Conservation (phyloP, 2,888 invertebrate genomes). For the Aleiodes alternator region DNA sequence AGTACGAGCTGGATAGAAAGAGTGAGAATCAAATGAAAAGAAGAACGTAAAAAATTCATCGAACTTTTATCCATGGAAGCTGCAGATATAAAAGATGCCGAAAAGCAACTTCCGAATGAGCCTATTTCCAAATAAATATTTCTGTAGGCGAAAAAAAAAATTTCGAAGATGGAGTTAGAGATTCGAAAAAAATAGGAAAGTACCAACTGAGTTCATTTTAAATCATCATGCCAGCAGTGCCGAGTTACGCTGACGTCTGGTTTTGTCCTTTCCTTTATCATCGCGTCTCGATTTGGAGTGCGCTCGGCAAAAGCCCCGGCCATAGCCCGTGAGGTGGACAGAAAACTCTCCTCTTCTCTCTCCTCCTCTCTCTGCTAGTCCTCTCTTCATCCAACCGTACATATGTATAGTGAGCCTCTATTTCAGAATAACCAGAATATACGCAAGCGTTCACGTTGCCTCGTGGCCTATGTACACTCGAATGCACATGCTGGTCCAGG, state of each 20-base stretch:
- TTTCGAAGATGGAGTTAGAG: too few species aligned
- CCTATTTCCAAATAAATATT: neutral
- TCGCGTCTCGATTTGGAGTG: slow-evolving; percentile 29
- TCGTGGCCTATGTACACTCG: slow-evolving; percentile 46
- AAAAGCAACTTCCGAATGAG: neutral
- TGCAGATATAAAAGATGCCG: too few species aligned
- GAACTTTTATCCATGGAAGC: too few species aligned
- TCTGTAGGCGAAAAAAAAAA: too few species aligned
- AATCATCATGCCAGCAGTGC: slow-evolving; percentile 6
- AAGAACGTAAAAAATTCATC: neutral
- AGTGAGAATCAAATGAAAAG: slow-evolving; percentile 22
- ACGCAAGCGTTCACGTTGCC: slow-evolving; percentile 50
- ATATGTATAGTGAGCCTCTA: slow-evolving; percentile 48
- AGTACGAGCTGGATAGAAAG: slow-evolving; percentile 30
- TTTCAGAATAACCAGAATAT: slow-evolving; percentile 11
- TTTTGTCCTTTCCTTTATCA: slow-evolving; percentile 42
- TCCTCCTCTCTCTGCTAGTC: neutral
- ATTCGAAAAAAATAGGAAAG: neutral
- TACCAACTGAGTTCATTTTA: slow-evolving; percentile 1
- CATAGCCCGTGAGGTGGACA: slow-evolving; percentile 39
- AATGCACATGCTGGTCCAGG: slow-evolving; percentile 39
- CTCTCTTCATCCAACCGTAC: slow-evolving; percentile 40
- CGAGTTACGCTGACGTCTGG: slow-evolving; percentile 26
- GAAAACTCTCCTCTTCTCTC: slow-evolving; percentile 20
- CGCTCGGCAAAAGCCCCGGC: slow-evolving; percentile 28